A percentile compares a stretch with the other conserved stretches of the same genome.
Evolutionary conservation across 1,140 invertebrate species (phyloP).

Genomic region (Lordiphosa mommai): DNA sequence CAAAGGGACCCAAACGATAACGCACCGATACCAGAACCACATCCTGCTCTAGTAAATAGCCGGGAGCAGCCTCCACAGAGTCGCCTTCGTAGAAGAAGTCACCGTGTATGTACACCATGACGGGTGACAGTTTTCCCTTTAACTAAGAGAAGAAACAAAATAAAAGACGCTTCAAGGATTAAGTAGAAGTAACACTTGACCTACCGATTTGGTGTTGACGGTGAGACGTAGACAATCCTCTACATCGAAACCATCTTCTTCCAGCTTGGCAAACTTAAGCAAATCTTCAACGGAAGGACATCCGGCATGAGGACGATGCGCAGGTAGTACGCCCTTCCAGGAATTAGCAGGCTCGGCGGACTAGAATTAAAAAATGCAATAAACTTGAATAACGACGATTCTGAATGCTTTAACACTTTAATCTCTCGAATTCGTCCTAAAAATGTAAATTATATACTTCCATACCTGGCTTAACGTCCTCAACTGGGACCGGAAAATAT

Average conservation of each 20-base stretch:
- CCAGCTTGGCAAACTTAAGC: constrained; percentile 37
- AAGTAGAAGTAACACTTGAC: background rate
- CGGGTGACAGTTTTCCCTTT: constrained; percentile 43
- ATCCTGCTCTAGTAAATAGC: constrained; percentile 80
- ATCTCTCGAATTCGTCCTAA: background rate
- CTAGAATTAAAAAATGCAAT: constrained; percentile 12
- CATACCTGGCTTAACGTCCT: too few species aligned
- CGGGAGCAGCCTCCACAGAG: constrained; percentile 58
- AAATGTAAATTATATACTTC: too few species aligned
- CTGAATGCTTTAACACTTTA: background rate
- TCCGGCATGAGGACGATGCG: constrained; percentile 50
- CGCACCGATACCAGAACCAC: constrained; percentile 80
- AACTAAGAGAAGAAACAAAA: constrained; percentile 30
- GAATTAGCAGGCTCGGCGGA: constrained; percentile 53
- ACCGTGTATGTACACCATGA: constrained; percentile 78
- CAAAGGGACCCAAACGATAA: constrained; percentile 81
- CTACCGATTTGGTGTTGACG: constrained; percentile 65
- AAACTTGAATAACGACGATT: background rate
- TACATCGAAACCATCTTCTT: constrained; percentile 53
- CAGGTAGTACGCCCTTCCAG: constrained; percentile 80
- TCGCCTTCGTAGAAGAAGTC: constrained; percentile 76
- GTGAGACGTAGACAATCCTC: constrained; percentile 68
- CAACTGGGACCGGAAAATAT: too few species aligned
- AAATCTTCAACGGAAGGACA: constrained; percentile 71
- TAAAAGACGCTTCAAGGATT: background rate